Evolutionary conservation across 2,113 vertebrate species (phyloP), one percentile per base, ranked within the genome.

Genomic region (Alectura lathami): DNA sequence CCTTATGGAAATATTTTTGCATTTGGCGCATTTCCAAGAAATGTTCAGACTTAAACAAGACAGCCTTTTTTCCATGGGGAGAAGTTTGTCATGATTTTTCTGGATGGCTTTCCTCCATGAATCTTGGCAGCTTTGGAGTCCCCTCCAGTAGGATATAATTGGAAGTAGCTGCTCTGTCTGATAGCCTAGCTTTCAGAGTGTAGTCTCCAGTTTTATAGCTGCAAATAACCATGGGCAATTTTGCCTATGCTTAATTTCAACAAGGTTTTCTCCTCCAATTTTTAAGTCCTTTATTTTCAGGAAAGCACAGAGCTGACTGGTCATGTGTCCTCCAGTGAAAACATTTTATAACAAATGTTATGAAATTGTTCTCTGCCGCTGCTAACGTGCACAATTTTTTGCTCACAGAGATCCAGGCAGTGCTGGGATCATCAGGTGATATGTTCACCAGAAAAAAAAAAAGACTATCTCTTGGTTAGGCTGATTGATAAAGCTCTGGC

Each of bases 121-220:
- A 81, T 79, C 76, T 84, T 96, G 94, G 91, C 90, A 96, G 83
- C 50, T 60, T 40, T 42, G 76, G 21, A 91, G 80, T 90, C 60
- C 83, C 90, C 92, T 96, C 93, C 83, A 92, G 95, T 92, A 90
- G 88, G 88, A 94, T 89, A 86, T 83, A 95, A 94, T 80, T 95
- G 95, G 81, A 94, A 95, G 77, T 50, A 89, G 51, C 80, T 95
- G 66, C 73, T 95, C 80, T 57, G 60, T 83, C 83, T 92, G 88
- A 90, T 84, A 91, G 88, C 79, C 69, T 77, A 53, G 64, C 72
- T 95, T 97, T 90, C 85, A 82, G 93, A 93, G 56, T 66, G 60
- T 57, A 56, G 76, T 90, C 90, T 90, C 91, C 83, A 95, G 91
- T 95, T 90, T 87, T 86, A 83, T 78, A 86, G 80, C 88, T 92